phyloP scores from a whole-genome alignment of 2,113 vertebrate genomes.

The Eolophus roseicapilla region DNA sequence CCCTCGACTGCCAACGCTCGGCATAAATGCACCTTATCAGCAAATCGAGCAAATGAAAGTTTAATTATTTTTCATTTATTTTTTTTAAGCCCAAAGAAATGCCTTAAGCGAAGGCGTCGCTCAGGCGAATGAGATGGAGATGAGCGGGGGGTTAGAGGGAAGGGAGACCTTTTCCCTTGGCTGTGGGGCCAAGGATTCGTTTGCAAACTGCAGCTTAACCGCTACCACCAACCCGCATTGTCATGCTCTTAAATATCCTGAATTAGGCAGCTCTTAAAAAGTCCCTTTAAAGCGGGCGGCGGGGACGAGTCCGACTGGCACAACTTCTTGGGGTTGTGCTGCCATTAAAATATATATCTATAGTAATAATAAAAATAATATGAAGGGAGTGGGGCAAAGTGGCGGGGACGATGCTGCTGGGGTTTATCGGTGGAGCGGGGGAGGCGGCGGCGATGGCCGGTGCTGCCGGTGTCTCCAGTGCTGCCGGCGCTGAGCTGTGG shows the following conservation, averaged over 20 bases:
- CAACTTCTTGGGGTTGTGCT: background rate
- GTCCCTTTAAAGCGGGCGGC: background rate
- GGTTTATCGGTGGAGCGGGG: background rate
- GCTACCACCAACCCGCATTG: slow-evolving; percentile 1
- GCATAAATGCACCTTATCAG: background rate
- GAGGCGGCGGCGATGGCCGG: background rate
- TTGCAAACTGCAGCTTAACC: slow-evolving; percentile 27
- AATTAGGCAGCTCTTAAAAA: background rate
- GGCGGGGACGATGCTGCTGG: background rate
- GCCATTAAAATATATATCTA: background rate
- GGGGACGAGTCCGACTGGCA: background rate
- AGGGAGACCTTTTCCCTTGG: background rate
- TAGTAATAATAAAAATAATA: background rate
- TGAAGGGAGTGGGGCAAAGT: background rate
- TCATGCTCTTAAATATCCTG: slow-evolving; percentile 1
- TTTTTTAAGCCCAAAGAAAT: background rate
- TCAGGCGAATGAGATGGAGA: background rate
- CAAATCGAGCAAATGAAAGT: background rate
- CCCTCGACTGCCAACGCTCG: background rate
- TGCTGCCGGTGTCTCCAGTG: background rate
- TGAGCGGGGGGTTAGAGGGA: background rate
- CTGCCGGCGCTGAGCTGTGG: background rate
- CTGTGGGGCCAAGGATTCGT: slow-evolving; percentile 11
- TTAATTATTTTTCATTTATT: background rate
- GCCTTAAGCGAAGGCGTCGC: background rate